Conservation (phyloP, 1,140 invertebrate species). For the Trichonephila clavipes region DNA sequence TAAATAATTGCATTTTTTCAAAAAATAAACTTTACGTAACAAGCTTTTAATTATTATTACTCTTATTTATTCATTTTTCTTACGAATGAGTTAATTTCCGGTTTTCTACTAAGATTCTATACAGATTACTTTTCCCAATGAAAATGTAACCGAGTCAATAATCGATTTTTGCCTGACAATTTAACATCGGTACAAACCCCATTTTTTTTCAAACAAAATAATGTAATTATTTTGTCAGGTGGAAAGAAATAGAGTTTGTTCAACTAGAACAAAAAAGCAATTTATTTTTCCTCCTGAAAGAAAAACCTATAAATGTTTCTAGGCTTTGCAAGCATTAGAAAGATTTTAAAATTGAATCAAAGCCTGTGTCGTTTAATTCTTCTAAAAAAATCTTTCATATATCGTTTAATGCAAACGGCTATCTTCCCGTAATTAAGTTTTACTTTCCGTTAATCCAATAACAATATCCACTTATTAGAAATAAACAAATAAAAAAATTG, state of each 20-base stretch:
- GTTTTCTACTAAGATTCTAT: neutral
- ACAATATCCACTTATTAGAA: neutral
- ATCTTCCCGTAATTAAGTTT: constrained; percentile 45
- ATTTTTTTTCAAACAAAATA: neutral
- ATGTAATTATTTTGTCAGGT: constrained; percentile 46
- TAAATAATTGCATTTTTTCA: no score
- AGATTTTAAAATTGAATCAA: constrained; percentile 46
- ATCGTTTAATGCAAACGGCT: constrained; percentile 21
- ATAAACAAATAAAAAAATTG: neutral
- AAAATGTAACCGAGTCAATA: neutral
- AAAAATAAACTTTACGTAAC: no score
- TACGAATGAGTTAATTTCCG: no score
- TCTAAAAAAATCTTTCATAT: neutral
- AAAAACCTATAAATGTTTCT: constrained; percentile 30
- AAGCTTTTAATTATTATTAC: no score
- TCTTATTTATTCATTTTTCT: no score
- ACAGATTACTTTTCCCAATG: neutral
- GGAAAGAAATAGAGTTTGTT: constrained; percentile 32
- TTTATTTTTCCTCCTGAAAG: neutral
- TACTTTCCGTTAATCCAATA: constrained; percentile 45
- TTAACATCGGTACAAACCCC: neutral
- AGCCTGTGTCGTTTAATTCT: neutral
- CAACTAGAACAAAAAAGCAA: constrained; percentile 22
- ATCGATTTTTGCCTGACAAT: neutral
- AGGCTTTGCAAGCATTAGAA: constrained; percentile 14